These are phyloP conservation scores for Heliconius hermathena DNA, from an alignment of 1,140 invertebrate species.

Conservation along the genomic window DNA sequence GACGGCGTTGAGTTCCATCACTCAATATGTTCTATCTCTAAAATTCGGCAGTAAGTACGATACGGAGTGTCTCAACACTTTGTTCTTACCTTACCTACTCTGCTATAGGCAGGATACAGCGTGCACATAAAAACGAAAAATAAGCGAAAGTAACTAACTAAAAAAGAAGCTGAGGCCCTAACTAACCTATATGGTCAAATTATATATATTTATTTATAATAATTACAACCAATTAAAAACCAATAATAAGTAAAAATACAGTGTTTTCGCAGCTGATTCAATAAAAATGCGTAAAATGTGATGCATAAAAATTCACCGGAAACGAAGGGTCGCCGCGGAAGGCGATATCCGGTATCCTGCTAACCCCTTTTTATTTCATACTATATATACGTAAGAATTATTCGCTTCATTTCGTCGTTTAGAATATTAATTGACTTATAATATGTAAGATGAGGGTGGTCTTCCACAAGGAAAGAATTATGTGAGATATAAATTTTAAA, in stretches of 20 bases:
- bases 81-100: too few relatives aligned
- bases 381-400: constrained; percentile 71
- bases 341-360: constrained; percentile 73
- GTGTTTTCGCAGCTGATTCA: constrained; percentile 28
- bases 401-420: constrained; percentile 70
- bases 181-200: neutral
- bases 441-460: constrained; percentile 52
- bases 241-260: neutral
- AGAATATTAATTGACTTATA: constrained; percentile 59
- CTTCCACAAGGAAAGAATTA: constrained; percentile 21
- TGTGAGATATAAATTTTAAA: neutral
- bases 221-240: neutral
- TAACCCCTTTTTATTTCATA: constrained; percentile 76
- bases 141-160: too few relatives aligned
- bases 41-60: too few relatives aligned
- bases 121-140: neutral
- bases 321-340: constrained; percentile 69
- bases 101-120: neutral
- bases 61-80: neutral
- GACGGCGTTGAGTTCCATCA: neutral
- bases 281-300: constrained; percentile 23
- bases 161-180: neutral
- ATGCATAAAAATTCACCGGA: constrained; percentile 54
- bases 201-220: neutral
- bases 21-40: neutral